Conservation (phyloP, 2,113 vertebrate species). For the Lipotes vexillifer region DNA sequence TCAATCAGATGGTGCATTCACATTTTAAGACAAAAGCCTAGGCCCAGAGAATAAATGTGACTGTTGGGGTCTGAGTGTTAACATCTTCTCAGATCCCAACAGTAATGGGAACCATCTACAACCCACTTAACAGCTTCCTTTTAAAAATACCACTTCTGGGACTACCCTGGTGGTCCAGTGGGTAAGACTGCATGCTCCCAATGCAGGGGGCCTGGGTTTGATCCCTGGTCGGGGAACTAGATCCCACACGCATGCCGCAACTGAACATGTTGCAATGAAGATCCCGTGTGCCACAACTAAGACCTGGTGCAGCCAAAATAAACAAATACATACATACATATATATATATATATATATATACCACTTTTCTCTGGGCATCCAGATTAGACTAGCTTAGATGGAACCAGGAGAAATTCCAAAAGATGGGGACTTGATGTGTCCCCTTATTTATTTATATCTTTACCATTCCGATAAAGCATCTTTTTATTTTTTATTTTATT, state of each 20-base stretch:
- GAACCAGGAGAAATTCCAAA: neutral
- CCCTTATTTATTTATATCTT: neutral
- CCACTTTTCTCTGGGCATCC: neutral
- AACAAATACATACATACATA: neutral
- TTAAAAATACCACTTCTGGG: neutral
- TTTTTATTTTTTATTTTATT: too few relatives aligned
- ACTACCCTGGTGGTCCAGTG: neutral
- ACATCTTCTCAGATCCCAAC: neutral
- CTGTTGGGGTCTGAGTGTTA: neutral
- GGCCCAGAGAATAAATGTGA: neutral
- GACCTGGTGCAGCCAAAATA: neutral
- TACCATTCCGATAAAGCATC: too few relatives aligned
- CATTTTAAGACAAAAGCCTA: neutral
- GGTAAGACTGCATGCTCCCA: neutral
- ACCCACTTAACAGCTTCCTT: neutral
- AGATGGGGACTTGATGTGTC: neutral
- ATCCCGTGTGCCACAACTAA: neutral
- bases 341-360: rapidly evolving
- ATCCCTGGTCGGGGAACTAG: neutral
- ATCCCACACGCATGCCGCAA: neutral
- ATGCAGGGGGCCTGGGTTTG: neutral
- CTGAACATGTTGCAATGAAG: too few relatives aligned
- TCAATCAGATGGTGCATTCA: neutral
- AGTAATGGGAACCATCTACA: neutral
- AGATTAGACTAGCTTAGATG: neutral